Percentiles rank a stretch among this genome's conserved stretches.
Conservation (phyloP, 1,140 invertebrate genomes). For the Diorhabda carinulata region DNA sequence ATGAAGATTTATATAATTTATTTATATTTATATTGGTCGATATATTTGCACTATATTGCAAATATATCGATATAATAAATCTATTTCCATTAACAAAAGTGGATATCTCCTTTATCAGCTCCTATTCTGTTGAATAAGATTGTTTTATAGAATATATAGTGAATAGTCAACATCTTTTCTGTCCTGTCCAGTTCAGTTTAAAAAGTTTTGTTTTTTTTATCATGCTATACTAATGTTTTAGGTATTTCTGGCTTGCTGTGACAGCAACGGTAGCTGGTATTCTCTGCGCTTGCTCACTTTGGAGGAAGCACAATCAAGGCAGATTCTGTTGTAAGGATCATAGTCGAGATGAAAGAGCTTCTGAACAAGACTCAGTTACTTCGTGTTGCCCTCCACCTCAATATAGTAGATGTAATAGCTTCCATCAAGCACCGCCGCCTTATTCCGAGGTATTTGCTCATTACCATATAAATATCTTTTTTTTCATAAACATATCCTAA, state of each 20-base stretch:
- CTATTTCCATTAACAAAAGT: too few relatives aligned
- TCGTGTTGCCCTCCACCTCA: slow-evolving; percentile 74
- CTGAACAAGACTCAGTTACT: slow-evolving; percentile 67
- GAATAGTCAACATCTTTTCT: too few relatives aligned
- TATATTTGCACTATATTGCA: too few relatives aligned
- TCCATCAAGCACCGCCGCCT: slow-evolving; percentile 70
- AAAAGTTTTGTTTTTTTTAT: too few relatives aligned
- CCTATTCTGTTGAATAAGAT: too few relatives aligned
- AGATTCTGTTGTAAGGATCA: slow-evolving; percentile 49
- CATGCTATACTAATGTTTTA: slow-evolving; percentile 34
- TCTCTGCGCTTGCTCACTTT: slow-evolving; percentile 63
- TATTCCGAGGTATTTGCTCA: slow-evolving; percentile 67
- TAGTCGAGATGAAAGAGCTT: slow-evolving; percentile 50
- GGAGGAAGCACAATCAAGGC: slow-evolving; percentile 53
- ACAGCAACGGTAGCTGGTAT: slow-evolving; percentile 57
- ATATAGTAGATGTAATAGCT: slow-evolving; percentile 73
- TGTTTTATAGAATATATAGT: too few relatives aligned
- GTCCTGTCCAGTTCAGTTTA: too few relatives aligned
- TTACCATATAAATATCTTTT: neutral
- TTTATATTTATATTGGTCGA: too few relatives aligned
- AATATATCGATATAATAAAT: too few relatives aligned
- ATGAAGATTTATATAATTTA: too few relatives aligned
- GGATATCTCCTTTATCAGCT: too few relatives aligned
- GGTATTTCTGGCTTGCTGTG: slow-evolving; percentile 57
- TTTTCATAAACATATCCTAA: neutral